Evolutionary conservation across 2,888 invertebrate genomes (phyloP).

Genomic region (Colletes collaris): DNA sequence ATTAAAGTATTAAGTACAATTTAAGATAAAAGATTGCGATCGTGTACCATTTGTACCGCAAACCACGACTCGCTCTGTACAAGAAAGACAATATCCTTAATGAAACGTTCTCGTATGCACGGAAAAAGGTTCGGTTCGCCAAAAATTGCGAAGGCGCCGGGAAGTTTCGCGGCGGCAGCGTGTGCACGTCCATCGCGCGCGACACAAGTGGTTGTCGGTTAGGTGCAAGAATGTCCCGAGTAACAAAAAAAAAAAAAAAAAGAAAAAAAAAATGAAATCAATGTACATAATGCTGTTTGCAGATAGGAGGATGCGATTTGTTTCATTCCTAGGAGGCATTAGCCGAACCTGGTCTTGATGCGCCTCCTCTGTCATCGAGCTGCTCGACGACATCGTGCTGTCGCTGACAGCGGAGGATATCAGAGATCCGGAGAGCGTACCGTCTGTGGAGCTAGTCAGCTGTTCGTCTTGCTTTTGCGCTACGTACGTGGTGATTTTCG

Average conservation of each 20-base stretch:
- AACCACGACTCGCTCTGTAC: too few species aligned
- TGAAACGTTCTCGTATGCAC: too few species aligned
- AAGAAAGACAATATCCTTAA: too few species aligned
- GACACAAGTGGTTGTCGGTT: too few species aligned
- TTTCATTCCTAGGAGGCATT: constrained; percentile 75
- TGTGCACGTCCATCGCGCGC: too few species aligned
- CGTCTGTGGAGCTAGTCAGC: constrained; percentile 75
- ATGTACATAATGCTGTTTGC: constrained; percentile 47
- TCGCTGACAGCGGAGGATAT: constrained; percentile 76
- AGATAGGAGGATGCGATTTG: constrained; percentile 68
- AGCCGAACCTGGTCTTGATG: constrained; percentile 82
- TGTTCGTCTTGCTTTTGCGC: constrained; percentile 71
- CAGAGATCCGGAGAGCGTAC: constrained; percentile 74
- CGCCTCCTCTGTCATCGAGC: constrained; percentile 78
- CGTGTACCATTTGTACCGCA: too few species aligned
- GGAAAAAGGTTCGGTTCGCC: too few species aligned
- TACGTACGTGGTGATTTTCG: constrained; percentile 71
- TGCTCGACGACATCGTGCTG: constrained; percentile 76
- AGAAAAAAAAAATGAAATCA: constrained; percentile 40
- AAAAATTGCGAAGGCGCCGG: too few species aligned
- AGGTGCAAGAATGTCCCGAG: constrained; percentile 22
- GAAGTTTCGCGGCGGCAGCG: too few species aligned
- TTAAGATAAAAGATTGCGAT: too few species aligned
- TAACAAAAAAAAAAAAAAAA: constrained; percentile 37
- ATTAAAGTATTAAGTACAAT: too few species aligned